A percentile compares a stretch with the other conserved stretches of the same genome.
These are phyloP conservation scores for Hystrix brachyura DNA, from an alignment of 2,113 vertebrate genomes.

Conservation along the genomic window DNA sequence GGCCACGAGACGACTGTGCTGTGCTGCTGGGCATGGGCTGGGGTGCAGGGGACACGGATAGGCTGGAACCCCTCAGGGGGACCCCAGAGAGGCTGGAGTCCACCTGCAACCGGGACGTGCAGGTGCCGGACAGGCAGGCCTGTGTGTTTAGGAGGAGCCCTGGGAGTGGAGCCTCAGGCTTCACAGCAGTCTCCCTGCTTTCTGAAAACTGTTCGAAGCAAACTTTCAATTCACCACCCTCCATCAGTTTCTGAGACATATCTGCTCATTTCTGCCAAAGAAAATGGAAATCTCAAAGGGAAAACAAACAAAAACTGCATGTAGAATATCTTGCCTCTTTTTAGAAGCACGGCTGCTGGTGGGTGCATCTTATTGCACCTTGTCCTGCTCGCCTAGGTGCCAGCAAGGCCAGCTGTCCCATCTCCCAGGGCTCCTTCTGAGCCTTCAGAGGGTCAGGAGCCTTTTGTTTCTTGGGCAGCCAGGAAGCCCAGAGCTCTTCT, in stretches of 20 bases:
- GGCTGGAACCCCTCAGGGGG: neutral
- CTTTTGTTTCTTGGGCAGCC: neutral
- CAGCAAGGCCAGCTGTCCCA: rapidly evolving
- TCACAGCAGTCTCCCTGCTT: neutral
- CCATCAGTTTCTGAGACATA: conserved; percentile 45
- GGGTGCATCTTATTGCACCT: rapidly evolving
- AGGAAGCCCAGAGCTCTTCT: neutral
- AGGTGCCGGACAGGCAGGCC: neutral
- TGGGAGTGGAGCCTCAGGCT: neutral
- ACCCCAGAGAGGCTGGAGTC: too few species aligned
- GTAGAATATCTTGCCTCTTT: neutral
- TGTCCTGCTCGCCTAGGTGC: neutral
- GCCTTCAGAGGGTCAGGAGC: rapidly evolving
- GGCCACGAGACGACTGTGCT: rapidly evolving
- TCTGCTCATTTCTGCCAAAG: conserved; percentile 56
- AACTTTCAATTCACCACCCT: neutral
- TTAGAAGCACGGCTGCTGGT: neutral
- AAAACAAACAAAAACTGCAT: neutral
- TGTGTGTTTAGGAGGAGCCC: rapidly evolving
- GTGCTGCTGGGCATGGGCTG: rapidly evolving
- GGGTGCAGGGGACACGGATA: neutral
- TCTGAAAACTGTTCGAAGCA: neutral
- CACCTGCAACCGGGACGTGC: rapidly evolving
- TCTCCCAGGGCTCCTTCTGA: neutral
- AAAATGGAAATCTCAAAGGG: conserved; percentile 3